Evolutionary conservation across 2,113 vertebrate genomes (phyloP), one percentile per base, ranked within the genome.

Genomic region (Plecotus auritus): DNA sequence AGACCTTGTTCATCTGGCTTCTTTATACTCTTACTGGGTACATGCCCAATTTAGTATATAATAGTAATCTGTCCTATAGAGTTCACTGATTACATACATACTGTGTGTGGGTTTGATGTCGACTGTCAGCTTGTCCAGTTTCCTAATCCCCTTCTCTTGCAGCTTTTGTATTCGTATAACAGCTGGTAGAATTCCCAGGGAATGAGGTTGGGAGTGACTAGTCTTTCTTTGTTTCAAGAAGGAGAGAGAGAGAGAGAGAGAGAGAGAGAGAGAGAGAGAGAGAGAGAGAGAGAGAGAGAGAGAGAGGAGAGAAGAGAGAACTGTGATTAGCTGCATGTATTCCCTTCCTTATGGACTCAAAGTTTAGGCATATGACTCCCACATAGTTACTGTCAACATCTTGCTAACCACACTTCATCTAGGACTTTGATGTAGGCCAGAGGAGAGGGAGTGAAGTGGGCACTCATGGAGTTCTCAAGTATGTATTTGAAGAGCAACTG

Each of bases 401-500:
- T 93, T n/a, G 69, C 80, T 90, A 73, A 85, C 47, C 77, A 67
- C 45, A 83, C 49, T 94, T 80, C 56, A 70, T 76, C 37, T 77
- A 73, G 78, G 37, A 70, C 72, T 73, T 73, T 88, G 70, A 81
- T 80, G 91, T 87, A 47, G 28, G 49, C 45, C 76, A 66, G 72
- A 94, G 42, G 76, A 54, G 51, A 93, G 64, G 28, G 26, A 49
- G 42, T 45, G 26, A 85, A 95, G 72, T 82, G 72, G 51, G 45
- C n/a, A 72, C 45, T 20, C 30, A 0, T 22, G 40, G 76, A 90
- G 17, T 87, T 84, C 80, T 94, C 22, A 96, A 91, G 86, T 87
- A 20, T 61, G 69, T 86, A 40, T 81, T 86, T 89, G 80, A 96
- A 94, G 89, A 96, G 51, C 66, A 82, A 20, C 64, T 87, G 66